These are phyloP conservation scores for Cerastis leucographa DNA, from an alignment of 2,888 invertebrate species.

Conservation along the genomic window DNA sequence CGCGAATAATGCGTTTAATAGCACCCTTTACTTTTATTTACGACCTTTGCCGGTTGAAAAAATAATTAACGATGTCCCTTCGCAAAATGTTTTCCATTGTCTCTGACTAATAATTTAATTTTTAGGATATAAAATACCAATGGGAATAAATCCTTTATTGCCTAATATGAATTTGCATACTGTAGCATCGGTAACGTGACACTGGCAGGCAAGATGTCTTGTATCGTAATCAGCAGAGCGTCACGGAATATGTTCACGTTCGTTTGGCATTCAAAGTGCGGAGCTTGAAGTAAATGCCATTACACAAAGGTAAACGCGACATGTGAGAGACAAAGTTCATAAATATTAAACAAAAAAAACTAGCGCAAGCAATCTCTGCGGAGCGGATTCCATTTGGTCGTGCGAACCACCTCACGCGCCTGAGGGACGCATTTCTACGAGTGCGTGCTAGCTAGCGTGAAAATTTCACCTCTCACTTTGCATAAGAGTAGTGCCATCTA, in stretches of 20 bases:
- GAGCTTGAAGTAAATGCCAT: constrained; percentile 83
- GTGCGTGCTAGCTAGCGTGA: constrained; percentile 81
- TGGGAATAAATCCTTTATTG: constrained; percentile 55
- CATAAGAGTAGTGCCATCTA: constrained; percentile 85
- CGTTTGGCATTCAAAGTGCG: constrained; percentile 82
- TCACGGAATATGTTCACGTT: constrained; percentile 76
- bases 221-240: constrained; percentile 73
- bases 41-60: constrained; percentile 83
- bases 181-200: constrained; percentile 30
- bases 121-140: constrained; percentile 67
- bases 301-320: constrained; percentile 84
- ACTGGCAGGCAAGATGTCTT: constrained; percentile 32
- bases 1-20: constrained; percentile 90
- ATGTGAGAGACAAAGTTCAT: constrained; percentile 83
- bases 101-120: constrained; percentile 80
- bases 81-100: constrained; percentile 82
- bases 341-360: constrained; percentile 88
- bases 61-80: constrained; percentile 87
- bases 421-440: constrained; percentile 81
- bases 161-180: constrained; percentile 41
- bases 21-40: constrained; percentile 90
- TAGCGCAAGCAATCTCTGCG: constrained; percentile 86
- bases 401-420: constrained; percentile 76
- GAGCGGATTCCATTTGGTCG: constrained; percentile 84
- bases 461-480: constrained; percentile 85